Evolutionary conservation across 2,888 invertebrate species (phyloP), one percentile per base, ranked within the genome.

Genomic region (Philonicus albiceps): DNA sequence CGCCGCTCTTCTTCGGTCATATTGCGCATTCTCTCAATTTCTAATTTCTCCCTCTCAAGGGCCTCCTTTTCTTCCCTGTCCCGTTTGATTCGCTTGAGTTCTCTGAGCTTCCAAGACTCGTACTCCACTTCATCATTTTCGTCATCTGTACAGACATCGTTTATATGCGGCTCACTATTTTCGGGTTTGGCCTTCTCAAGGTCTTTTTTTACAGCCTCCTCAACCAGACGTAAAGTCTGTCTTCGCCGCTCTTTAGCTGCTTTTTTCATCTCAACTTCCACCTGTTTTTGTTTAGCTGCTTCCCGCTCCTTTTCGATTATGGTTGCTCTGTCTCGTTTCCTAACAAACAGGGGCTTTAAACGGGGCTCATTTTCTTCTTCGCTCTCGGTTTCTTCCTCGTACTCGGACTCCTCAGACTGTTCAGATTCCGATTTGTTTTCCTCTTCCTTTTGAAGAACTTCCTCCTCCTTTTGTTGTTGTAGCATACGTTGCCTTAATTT

Each of bases 1-100:
- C 98, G 94, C 7, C 99, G 94, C 91, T 99, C 99, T 91, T 99
- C 99, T 90, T 99, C 99, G 0, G 98, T 97, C 96, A 99, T 95
- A 90, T 95, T 97, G 86, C 98, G 95, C 91, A 99, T 93, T 81
- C 97, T 94, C 88, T 99, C 99, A 78, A 98, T 95, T 90, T 98
- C 97, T 87, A 96, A 89, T 89, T 96, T 94, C 89, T 99, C 99
- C 89, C 96, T 97, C 91, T 98, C 98, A 53, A 93, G 97, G 96
- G 95, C 95, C 93, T 99, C 99, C 89, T 97, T 93, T 92, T 99
- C 98, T 89, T 99, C 99, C 88, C 98, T 95, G 91, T 99, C 98
- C 1, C 99, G 94, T 92, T 99, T 99, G 89, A 99, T 96, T 76
- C 99, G 94, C 91, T 98, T 98, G 91, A 99, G 93, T 93, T 99